Conservation (phyloP, 2,113 vertebrate species). For the human region GRCh38 chr3:66170001-66170500, state of each 20-base stretch:
- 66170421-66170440: not conserved
- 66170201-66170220: not conserved
- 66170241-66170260: not conserved
- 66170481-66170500: not conserved
- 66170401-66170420: not conserved
- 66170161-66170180: not conserved
- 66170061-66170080: not conserved
- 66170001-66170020: not conserved
- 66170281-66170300: not conserved
- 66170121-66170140: not conserved
- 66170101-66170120: not conserved
- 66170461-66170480: not conserved
- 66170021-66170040: not conserved
- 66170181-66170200: not conserved
- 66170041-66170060: not conserved
- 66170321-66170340: not conserved
- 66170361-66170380: not conserved
- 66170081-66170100: not conserved
- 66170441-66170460: not conserved
- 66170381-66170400: not conserved
- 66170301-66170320: not conserved
- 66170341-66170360: not conserved
- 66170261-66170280: not conserved
- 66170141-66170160: not conserved
- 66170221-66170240: not conserved